Percentiles rank a stretch among this genome's conserved stretches.
These are phyloP conservation scores for Catharus bicknelli DNA, from an alignment of 2,113 vertebrate species.

Conservation along the genomic window DNA sequence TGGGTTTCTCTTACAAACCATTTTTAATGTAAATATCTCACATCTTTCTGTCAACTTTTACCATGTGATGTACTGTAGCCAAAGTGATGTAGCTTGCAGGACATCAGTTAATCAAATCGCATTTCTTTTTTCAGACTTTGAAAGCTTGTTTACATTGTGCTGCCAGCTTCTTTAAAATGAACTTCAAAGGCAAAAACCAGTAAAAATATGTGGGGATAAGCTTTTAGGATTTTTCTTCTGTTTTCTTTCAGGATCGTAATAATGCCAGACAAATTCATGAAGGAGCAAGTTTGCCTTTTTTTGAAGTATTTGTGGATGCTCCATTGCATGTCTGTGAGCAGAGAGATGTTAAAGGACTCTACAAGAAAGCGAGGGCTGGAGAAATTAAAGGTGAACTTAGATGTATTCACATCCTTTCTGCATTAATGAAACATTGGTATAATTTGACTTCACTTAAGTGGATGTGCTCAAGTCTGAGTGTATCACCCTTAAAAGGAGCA, in stretches of 20 bases:
- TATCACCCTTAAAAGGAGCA: not conserved
- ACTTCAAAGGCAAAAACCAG: not conserved
- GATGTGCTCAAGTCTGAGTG: not conserved
- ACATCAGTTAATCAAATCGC: not conserved
- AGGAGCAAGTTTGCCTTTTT: constrained; percentile 92
- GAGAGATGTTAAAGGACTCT: constrained; percentile 95
- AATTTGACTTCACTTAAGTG: fast-evolving
- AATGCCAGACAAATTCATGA: constrained; percentile 95
- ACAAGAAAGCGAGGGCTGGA: constrained; percentile 95
- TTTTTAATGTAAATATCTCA: not conserved
- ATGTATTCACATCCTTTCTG: not conserved
- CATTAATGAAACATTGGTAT: not conserved
- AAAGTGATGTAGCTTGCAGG: not conserved
- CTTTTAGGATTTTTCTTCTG: not conserved
- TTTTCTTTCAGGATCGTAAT: constrained; percentile 85
- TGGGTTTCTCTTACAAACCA: not conserved
- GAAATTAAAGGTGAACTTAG: constrained; percentile 90
- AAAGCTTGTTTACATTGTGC: not conserved
- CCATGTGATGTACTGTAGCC: not conserved
- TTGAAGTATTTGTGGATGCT: constrained; percentile 97
- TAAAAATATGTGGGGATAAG: not conserved
- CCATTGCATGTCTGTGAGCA: constrained; percentile 95
- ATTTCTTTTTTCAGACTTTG: not conserved
- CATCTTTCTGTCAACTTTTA: not conserved
- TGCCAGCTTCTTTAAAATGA: not conserved